Evolutionary conservation across 2,113 vertebrate species (phyloP), one percentile per base, ranked within the genome.

Genomic region (Emberiza fucata): DNA sequence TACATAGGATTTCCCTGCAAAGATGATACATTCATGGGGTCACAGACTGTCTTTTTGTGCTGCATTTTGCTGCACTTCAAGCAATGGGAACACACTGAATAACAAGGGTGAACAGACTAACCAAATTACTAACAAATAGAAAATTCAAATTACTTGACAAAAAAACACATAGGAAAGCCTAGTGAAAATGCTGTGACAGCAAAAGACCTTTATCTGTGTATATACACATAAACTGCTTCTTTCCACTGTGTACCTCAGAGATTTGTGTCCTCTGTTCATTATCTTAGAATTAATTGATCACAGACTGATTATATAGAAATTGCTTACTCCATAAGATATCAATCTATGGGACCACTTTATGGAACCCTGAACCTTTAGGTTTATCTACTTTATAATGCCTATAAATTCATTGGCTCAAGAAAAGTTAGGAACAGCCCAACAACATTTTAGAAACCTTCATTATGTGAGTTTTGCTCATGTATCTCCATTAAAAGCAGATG

Each of bases 401-500:
- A 56, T 48, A 68, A 51, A 78, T 78, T n/a, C 1, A 3, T 44
- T 88, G 5, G 0, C 56, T 94, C 82, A 9, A 48, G 65, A 72
- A 68, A 88, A 80, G 66, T 45, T 87, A 87, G 53, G 65, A 92
- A 78, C 17, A 66, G 8, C 48, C 44, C 56, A 45, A 40, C 7
- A 65, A 60, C 71, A 78, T 80, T 86, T 70, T 57, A 77, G 31
- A 71, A 94, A 68, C 85, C 86, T 76, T 57, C 24, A 88, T 88
- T 94, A 77, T 14, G 47, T 39, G 53, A 63, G 31, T 75, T 86
- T 89, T 82, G 54, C 73, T 96, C 73, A 40, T 14, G 1, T 63
- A 77, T 61, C 54, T 94, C 59, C 76, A 94, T 89, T 89, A 93
- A 90, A 59, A 70, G 77, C 64, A 76, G 86, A 68, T 79, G 69